These are phyloP conservation scores for Athalia cordata DNA, from an alignment of 2,888 invertebrate genomes.

Conservation along the genomic window DNA sequence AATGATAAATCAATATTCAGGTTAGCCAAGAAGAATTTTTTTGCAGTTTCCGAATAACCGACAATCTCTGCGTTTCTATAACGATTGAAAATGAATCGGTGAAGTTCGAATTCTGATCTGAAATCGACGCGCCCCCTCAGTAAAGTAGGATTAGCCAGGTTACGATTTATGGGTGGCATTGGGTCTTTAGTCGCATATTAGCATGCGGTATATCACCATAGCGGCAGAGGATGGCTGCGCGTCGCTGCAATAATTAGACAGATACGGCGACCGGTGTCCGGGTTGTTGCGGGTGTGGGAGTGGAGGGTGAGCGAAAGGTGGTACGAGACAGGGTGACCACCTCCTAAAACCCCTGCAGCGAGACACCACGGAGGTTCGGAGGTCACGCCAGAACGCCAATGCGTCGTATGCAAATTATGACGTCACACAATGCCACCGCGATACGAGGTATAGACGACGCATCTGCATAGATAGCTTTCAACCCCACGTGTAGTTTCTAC, in stretches of 20 bases:
- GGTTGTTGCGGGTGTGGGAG: slow-evolving; percentile 50
- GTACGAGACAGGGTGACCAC: slow-evolving; percentile 49
- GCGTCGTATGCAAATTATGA: slow-evolving; percentile 72
- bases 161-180: slow-evolving; percentile 69
- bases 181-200: slow-evolving; percentile 74
- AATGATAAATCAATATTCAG: no score
- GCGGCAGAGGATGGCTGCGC: slow-evolving; percentile 62
- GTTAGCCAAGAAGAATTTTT: no score
- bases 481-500: slow-evolving; percentile 49
- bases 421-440: slow-evolving; percentile 70
- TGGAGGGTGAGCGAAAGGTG: slow-evolving; percentile 46
- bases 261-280: slow-evolving; percentile 65
- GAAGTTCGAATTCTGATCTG: background rate
- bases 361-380: slow-evolving; percentile 47
- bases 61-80: background rate
- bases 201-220: slow-evolving; percentile 73
- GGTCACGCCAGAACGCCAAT: slow-evolving; percentile 62
- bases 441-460: slow-evolving; percentile 62
- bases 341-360: slow-evolving; percentile 35
- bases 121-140: background rate
- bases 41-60: no score
- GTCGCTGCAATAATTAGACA: slow-evolving; percentile 73
- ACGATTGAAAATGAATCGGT: background rate
- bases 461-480: slow-evolving; percentile 61
- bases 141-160: slow-evolving; percentile 47